phyloP scores from a whole-genome alignment of 1,140 invertebrate species.

The Trachymyrmex cornetzi region DNA sequence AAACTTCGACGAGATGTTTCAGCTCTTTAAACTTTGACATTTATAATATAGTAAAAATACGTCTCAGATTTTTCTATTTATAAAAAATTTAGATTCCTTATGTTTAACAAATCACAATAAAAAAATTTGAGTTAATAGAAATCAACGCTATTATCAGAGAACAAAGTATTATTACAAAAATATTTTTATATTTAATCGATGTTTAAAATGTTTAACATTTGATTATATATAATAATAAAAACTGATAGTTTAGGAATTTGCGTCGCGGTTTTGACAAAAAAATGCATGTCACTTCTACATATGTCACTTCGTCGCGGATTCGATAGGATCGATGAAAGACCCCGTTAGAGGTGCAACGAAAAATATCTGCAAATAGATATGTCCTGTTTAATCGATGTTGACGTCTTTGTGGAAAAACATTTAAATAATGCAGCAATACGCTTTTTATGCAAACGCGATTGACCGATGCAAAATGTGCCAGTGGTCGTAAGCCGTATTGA shows the following conservation, averaged over 20 bases:
- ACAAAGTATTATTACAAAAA: no score
- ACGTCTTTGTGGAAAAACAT: neutral
- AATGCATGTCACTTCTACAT: neutral
- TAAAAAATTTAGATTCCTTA: neutral
- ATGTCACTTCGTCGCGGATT: neutral
- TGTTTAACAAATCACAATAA: no score
- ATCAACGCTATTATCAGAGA: no score
- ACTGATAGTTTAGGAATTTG: no score
- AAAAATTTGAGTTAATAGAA: no score
- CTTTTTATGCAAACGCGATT: slow-evolving; percentile 52
- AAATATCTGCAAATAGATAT: neutral
- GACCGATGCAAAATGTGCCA: slow-evolving; percentile 61
- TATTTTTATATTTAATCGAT: no score
- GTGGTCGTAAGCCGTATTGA: slow-evolving; percentile 66
- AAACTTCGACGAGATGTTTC: neutral
- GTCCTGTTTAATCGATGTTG: neutral
- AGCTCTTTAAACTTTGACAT: slow-evolving; percentile 1
- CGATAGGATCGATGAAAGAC: neutral
- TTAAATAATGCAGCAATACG: slow-evolving; percentile 43
- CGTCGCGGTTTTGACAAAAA: neutral
- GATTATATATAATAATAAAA: no score
- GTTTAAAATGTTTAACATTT: no score
- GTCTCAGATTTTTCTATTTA: neutral
- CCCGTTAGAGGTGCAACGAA: neutral
- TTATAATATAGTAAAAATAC: slow-evolving; percentile 3